Percentiles rank a stretch among this genome's conserved stretches.
phyloP scores from a whole-genome alignment of 2,797 vertebrate genomes.

The Lepus townsendii region DNA sequence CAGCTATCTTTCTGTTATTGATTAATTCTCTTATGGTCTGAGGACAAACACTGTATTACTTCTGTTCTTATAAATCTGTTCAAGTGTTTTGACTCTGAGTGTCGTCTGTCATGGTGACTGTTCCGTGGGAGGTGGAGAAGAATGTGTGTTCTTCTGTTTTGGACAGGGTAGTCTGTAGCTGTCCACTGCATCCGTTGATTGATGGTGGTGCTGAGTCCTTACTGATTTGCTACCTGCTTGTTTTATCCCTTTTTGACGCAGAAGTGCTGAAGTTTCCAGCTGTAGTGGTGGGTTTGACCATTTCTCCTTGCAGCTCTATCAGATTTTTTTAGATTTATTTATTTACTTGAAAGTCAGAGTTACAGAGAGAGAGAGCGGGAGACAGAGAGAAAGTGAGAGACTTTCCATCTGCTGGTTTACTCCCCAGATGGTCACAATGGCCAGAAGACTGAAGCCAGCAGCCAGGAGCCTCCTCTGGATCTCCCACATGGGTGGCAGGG shows the following conservation, averaged over 20 bases:
- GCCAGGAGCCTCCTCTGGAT: no score
- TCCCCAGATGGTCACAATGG: no score
- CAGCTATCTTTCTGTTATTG: not conserved
- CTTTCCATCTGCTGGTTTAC: no score
- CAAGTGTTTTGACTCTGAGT: not conserved
- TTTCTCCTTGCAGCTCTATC: not conserved
- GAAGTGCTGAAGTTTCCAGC: not conserved
- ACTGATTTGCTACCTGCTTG: not conserved
- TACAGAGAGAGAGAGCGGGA: no score
- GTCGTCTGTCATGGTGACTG: not conserved
- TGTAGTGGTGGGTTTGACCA: not conserved
- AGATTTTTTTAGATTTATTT: not conserved
- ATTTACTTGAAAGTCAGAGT: no score
- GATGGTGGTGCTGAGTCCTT: not conserved
- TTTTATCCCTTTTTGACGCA: not conserved
- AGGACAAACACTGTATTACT: not conserved
- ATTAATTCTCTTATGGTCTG: constrained; percentile 29
- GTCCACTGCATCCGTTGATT: not conserved
- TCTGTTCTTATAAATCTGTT: not conserved
- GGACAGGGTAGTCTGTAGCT: not conserved
- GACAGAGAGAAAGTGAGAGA: no score
- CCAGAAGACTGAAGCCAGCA: no score
- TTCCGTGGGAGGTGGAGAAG: not conserved
- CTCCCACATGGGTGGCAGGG: no score
- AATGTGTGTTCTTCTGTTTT: not conserved